Conservation (phyloP, 2,113 vertebrate genomes). For the Galbula dea region DNA sequence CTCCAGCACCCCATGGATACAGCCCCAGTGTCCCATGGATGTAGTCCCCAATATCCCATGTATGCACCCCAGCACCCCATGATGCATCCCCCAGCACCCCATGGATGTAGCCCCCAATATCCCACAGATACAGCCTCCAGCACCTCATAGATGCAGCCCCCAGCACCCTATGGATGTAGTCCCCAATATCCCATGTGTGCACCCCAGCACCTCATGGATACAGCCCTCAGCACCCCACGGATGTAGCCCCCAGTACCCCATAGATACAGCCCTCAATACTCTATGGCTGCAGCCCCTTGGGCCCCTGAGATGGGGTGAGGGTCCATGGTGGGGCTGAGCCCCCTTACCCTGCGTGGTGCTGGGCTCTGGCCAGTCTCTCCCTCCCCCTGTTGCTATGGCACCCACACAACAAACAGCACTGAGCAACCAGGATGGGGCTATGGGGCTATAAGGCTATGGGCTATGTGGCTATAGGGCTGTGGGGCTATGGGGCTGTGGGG, state of each 20-base stretch:
- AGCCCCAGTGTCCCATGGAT: not conserved
- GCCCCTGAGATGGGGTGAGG: not conserved
- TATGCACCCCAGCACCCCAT: too few species aligned
- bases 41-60: too few species aligned
- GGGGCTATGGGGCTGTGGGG: too few species aligned
- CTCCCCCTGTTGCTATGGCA: not conserved
- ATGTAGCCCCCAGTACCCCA: not conserved
- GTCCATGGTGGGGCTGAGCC: not conserved
- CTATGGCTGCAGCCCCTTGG: not conserved
- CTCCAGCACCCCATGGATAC: not conserved
- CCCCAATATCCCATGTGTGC: too few species aligned
- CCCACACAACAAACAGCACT: not conserved
- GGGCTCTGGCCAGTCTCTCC: not conserved
- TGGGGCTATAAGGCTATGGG: too few species aligned
- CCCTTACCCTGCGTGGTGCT: not conserved
- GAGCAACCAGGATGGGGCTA: not conserved
- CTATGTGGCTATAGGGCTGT: too few species aligned
- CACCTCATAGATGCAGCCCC: too few species aligned
- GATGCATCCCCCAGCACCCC: too few species aligned
- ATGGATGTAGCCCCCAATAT: not conserved
- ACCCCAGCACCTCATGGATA: rapidly evolving
- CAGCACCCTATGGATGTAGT: too few species aligned
- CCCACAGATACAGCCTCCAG: not conserved
- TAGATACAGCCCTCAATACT: rapidly evolving
- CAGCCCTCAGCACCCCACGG: not conserved